Conservation (phyloP, 1,140 invertebrate species). For the Doryteuthis pealeii region DNA sequence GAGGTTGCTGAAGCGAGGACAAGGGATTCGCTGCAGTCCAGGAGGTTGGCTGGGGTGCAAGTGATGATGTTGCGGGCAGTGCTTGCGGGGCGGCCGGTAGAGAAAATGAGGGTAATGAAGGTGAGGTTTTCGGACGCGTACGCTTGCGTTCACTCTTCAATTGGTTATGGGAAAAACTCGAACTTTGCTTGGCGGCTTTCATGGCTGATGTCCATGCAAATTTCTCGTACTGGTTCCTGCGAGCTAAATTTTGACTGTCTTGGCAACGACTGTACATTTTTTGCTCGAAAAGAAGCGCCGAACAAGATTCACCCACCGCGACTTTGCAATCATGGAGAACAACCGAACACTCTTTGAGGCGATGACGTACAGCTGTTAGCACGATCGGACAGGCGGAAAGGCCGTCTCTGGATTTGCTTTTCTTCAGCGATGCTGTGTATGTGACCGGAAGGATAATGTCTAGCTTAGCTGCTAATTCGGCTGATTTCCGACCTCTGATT, state of each 20-base stretch:
- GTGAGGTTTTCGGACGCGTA: not conserved
- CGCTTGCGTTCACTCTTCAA: not conserved
- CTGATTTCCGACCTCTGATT: too few species aligned
- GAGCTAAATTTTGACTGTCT: not conserved
- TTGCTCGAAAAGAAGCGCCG: not conserved
- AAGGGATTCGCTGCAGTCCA: too few species aligned
- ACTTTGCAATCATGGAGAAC: conserved; percentile 1
- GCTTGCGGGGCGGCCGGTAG: not conserved
- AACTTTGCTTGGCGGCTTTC: too few species aligned
- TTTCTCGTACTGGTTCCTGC: not conserved
- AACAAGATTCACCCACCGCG: not conserved
- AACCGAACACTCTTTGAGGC: not conserved
- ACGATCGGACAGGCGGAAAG: too few species aligned
- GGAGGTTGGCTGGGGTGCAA: not conserved
- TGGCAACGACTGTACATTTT: not conserved
- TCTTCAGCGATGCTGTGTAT: too few species aligned
- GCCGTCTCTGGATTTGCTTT: too few species aligned
- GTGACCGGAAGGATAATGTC: too few species aligned
- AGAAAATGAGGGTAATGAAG: not conserved
- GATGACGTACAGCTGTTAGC: too few species aligned
- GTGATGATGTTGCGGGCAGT: not conserved
- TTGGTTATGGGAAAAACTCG: not conserved
- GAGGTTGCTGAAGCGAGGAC: too few species aligned
- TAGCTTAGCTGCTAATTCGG: too few species aligned
- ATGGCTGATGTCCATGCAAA: not conserved